phyloP scores from a whole-genome alignment of 2,888 invertebrate genomes.

The Kuschelorhynchus macadamiae region DNA sequence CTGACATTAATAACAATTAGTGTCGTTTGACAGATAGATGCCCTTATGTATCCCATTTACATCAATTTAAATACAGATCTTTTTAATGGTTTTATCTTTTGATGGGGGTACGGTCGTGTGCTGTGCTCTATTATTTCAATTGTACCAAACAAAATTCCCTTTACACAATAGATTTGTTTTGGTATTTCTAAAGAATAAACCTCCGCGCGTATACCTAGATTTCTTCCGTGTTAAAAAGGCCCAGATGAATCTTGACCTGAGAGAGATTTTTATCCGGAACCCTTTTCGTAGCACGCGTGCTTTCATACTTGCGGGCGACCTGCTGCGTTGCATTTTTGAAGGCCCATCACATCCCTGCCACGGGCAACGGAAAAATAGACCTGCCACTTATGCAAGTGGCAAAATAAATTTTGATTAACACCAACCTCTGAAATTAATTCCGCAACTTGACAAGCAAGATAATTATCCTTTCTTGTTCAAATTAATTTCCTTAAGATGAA shows the following conservation, averaged over 20 bases:
- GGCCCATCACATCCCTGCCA: slow-evolving; percentile 1
- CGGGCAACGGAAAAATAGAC: slow-evolving; percentile 27
- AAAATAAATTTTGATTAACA: slow-evolving; percentile 33
- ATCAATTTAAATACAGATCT: slow-evolving; percentile 48
- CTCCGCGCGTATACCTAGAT: slow-evolving; percentile 38
- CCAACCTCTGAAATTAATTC: too few species aligned
- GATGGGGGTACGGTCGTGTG: slow-evolving; percentile 44
- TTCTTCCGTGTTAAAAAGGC: slow-evolving; percentile 38
- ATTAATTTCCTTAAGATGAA: too few species aligned
- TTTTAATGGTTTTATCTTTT: slow-evolving; percentile 49
- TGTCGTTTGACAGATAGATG: slow-evolving; percentile 46
- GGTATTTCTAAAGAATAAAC: slow-evolving; percentile 32
- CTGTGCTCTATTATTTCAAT: slow-evolving; percentile 45
- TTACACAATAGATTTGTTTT: slow-evolving; percentile 48
- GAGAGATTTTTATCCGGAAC: slow-evolving; percentile 44
- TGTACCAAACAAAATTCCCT: slow-evolving; percentile 44
- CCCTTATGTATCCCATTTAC: slow-evolving; percentile 50
- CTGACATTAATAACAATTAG: slow-evolving; percentile 49
- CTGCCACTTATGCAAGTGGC: slow-evolving; percentile 27
- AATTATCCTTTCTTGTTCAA: too few species aligned
- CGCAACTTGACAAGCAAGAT: too few species aligned
- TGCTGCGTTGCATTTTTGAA: too few species aligned
- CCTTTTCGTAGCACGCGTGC: slow-evolving; percentile 35
- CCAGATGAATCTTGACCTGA: slow-evolving; percentile 42
- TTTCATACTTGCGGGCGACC: slow-evolving; percentile 18